Base-by-base conservation (phyloP, 2,888 invertebrate genomes). In the Oxyteleia sp. region DNA sequence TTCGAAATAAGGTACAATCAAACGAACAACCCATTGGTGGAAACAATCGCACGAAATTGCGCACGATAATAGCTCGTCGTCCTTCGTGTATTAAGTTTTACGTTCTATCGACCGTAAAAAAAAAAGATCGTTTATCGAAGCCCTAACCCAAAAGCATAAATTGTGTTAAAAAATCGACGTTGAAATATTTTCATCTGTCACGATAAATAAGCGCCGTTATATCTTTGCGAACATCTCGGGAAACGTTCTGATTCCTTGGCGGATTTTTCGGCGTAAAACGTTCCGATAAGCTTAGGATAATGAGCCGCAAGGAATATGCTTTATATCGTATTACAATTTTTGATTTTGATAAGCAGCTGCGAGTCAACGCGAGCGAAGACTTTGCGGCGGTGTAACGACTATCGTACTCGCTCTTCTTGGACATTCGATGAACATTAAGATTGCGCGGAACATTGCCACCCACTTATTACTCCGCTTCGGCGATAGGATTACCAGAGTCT, bases 381-480 rank as follows among this genome's bases (percentile, higher is more conserved):
- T 82, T 64, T 49, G 57, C 64, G 64, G 61, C 72, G 49, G 59
- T 59, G 82, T 76, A 82, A 76, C 53, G 81, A 82, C 72, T 78
- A 78, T 78, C 78, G 81, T 64, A 61, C 64, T 84, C 69, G 66
- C 80, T 83, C 75, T 64, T 79, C 79, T 66, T 81, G 84, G 66
- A 76, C 83, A 72, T 68, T 80, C 69, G 85, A 87, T 85, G 83
- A 75, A 85, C 84, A 85, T 85, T 79, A 86, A 85, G 85, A 86
- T 87, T 87, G 76, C 75, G 47, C 63, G 59, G 41, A 72, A 68
- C 76, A 82, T 84, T 82, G 78, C 84, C 84, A 85, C 84, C 85
- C 83, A 87, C 86, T 83, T 84, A 81, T 72, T 84, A 78, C 55
- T 83, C 29, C 41, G 71, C 78, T 63, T 51, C 64, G 68, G 35